These are phyloP conservation scores for Synanthedon tipuliformis DNA, from an alignment of 2,888 invertebrate species.

Conservation along the genomic window DNA sequence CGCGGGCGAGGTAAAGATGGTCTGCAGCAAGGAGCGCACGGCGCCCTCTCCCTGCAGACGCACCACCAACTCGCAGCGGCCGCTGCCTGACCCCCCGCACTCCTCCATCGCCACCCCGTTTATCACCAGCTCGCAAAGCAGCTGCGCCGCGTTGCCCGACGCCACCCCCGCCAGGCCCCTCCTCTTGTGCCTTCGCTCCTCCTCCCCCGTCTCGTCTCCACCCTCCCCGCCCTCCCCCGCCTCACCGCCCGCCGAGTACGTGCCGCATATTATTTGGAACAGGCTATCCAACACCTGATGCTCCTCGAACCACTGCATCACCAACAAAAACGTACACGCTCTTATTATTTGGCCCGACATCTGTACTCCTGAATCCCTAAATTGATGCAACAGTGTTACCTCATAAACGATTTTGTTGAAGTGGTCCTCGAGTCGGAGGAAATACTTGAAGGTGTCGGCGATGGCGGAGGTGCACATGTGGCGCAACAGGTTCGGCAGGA, in stretches of 20 bases:
- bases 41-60: slow-evolving; percentile 14
- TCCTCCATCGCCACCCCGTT: slow-evolving; percentile 32
- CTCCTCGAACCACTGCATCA: slow-evolving; percentile 86
- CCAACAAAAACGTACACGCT: no score
- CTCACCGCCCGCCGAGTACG: slow-evolving; percentile 26
- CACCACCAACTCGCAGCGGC: slow-evolving; percentile 4
- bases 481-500: slow-evolving; percentile 86
- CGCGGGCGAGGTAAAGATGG: slow-evolving; percentile 74
- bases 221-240: slow-evolving; percentile 27
- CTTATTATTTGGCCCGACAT: no score
- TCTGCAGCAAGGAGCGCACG: slow-evolving; percentile 71
- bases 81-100: background rate
- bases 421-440: slow-evolving; percentile 76
- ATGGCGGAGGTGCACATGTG: slow-evolving; percentile 95
- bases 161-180: slow-evolving; percentile 72
- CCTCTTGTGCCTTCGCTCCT: slow-evolving; percentile 5
- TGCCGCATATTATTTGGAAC: slow-evolving; percentile 68
- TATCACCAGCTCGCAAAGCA: slow-evolving; percentile 85
- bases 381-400: slow-evolving; percentile 19
- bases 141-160: slow-evolving; percentile 88
- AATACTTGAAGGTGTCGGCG: slow-evolving; percentile 91
- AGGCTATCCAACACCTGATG: slow-evolving; percentile 88
- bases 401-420: slow-evolving; percentile 55
- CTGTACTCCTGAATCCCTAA: background rate
- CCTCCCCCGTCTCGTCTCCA: slow-evolving; percentile 2